These are phyloP conservation scores for Oryzias melastigma DNA, from an alignment of 2,113 vertebrate genomes.

Conservation along the genomic window DNA sequence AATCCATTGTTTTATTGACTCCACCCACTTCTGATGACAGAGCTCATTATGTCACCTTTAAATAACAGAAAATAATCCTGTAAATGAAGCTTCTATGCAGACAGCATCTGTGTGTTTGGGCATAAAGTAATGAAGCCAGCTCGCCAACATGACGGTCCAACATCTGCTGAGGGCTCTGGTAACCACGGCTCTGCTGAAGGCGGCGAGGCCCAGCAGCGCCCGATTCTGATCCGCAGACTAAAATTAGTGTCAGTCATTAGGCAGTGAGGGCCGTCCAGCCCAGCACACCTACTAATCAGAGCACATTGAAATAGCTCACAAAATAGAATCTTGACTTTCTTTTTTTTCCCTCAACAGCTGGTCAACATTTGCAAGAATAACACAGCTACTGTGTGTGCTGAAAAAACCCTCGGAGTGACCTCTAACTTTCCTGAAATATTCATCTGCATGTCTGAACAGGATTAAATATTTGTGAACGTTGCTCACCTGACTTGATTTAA, in stretches of 20 bases:
- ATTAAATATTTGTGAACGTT: slow-evolving; percentile 60
- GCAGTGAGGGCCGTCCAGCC: slow-evolving; percentile 46
- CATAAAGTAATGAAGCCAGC: slow-evolving; percentile 7
- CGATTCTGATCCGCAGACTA: slow-evolving; percentile 55
- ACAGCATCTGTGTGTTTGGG: slow-evolving; percentile 17
- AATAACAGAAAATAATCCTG: slow-evolving; percentile 9
- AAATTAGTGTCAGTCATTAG: slow-evolving; percentile 68
- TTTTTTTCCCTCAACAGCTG: background rate
- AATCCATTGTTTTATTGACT: no score
- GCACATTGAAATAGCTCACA: slow-evolving; percentile 65
- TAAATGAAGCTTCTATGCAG: slow-evolving; percentile 8
- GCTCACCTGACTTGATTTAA: slow-evolving; percentile 38
- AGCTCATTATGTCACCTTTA: background rate
- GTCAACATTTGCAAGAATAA: background rate
- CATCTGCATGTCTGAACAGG: slow-evolving; percentile 48
- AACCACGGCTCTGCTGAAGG: slow-evolving; percentile 22
- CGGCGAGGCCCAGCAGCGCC: slow-evolving; percentile 41
- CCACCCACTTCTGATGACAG: no score
- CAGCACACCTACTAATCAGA: slow-evolving; percentile 72
- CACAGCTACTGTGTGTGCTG: background rate
- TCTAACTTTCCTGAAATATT: slow-evolving; percentile 56
- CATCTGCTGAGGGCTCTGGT: slow-evolving; percentile 27
- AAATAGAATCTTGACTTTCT: slow-evolving; percentile 1
- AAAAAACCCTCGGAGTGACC: slow-evolving; percentile 19
- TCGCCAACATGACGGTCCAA: slow-evolving; percentile 28